Evolutionary conservation across 2,113 vertebrate species (phyloP), one percentile per base, ranked within the genome.

Genomic region (Melospiza georgiana): DNA sequence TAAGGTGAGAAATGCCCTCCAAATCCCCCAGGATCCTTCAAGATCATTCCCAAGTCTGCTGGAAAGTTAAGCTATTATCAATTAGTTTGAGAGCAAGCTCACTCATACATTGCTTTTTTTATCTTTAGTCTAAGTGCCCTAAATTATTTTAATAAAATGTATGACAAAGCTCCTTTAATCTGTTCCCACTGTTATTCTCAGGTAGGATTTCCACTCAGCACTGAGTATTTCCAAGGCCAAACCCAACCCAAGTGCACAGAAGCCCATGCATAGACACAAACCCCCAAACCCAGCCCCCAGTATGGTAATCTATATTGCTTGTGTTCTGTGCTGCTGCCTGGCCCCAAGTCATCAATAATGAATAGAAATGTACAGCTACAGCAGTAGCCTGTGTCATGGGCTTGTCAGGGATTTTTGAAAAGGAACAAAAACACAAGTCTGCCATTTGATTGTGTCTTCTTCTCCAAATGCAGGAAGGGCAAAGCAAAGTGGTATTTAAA

Each of bases 321-420:
- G 98, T 98, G 98, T 98, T 98, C 98, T 98, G 94, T 96, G 98
- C 98, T 98, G 98, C 98, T 98, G 98, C 98, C 98, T 97, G 97
- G 98, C 98, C 98, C 98, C 98, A 97, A 97, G 97, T 97, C 98
- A 99, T 99, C 98, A 99, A 99, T 99, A 98, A 99, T 99, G 98
- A 98, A 99, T 99, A 98, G 98, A 98, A 98, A 98, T 97, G 98
- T 99, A 99, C 98, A 98, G 97, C 98, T 98, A 97, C 97, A 97
- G 97, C 97, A 97, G 92, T 97, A 97, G 88, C 97, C 95, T 98
- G 95, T 96, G 98, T 98, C 97, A 96, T 96, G 95, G 95, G 97
- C 97, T 98, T 98, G 98, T 98, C 98, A 98, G 98, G 98, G 94
- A 98, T 98, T 98, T 98, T 97, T 98, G 97, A 97, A 98, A 98